Evolutionary conservation across 1,140 invertebrate genomes (phyloP).

Genomic region (Sitobion miscanthi): DNA sequence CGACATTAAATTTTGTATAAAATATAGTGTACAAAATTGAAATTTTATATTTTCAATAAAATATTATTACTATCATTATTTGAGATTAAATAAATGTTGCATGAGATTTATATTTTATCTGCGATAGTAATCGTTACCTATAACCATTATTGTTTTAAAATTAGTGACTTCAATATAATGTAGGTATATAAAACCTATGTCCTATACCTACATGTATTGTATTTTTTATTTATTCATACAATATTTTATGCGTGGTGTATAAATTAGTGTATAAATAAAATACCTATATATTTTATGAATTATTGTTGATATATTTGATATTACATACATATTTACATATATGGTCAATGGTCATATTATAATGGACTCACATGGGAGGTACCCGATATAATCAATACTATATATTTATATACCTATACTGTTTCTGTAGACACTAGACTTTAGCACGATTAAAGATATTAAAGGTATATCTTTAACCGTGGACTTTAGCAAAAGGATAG

Average conservation of each 20-base stretch:
- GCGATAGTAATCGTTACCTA: neutral
- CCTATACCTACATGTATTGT: neutral
- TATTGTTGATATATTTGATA: neutral
- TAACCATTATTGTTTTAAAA: neutral
- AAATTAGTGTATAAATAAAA: neutral
- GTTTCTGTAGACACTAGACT: too few species aligned
- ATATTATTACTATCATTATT: neutral
- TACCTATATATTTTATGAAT: neutral
- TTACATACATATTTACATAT: too few species aligned
- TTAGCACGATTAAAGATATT: too few species aligned
- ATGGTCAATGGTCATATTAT: too few species aligned
- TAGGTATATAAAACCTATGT: neutral
- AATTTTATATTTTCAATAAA: neutral
- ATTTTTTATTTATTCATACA: neutral
- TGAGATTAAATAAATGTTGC: neutral
- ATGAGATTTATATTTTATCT: slow-evolving; percentile 4
- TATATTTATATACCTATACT: too few species aligned
- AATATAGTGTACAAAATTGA: slow-evolving; percentile 23
- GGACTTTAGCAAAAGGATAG: too few species aligned
- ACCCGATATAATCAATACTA: too few species aligned
- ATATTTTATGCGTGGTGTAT: neutral
- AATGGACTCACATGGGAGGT: too few species aligned
- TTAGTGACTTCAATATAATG: neutral
- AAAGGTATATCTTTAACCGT: too few species aligned
- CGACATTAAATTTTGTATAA: slow-evolving; percentile 34